These are phyloP conservation scores for Agrochola macilenta DNA, from an alignment of 2,888 invertebrate species.

Conservation along the genomic window DNA sequence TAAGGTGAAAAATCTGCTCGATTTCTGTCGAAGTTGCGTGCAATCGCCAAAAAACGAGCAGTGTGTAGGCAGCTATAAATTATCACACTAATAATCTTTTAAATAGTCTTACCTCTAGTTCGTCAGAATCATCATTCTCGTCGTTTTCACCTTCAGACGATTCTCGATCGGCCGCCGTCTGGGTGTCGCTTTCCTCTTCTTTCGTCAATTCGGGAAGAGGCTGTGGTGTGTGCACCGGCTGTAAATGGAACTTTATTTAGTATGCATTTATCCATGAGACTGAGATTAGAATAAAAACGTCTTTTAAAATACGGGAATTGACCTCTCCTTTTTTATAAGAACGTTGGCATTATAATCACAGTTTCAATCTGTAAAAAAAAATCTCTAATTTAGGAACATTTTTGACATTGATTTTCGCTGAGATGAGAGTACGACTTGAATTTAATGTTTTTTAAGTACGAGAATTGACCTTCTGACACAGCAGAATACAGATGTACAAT, in stretches of 20 bases:
- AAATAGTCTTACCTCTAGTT: constrained; percentile 89
- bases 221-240: constrained; percentile 74
- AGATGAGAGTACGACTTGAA: not conserved
- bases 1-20: constrained; percentile 33
- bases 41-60: constrained; percentile 35
- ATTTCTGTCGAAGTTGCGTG: constrained; percentile 14
- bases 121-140: constrained; percentile 92
- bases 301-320: not conserved
- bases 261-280: not conserved
- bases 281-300: not conserved
- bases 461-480: no score
- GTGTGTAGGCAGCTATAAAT: constrained; percentile 24
- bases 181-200: constrained; percentile 77
- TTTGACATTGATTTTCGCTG: not conserved
- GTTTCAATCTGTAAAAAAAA: not conserved
- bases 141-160: constrained; percentile 91
- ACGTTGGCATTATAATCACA: not conserved
- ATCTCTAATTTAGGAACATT: no score
- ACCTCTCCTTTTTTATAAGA: not conserved
- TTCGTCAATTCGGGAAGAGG: constrained; percentile 69
- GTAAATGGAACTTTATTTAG: constrained; percentile 40
- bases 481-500: no score
- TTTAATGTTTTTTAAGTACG: not conserved
- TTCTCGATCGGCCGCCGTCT: constrained; percentile 85
- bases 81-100: not conserved